phyloP scores from a whole-genome alignment of 2,888 invertebrate genomes.

The Lepetodrilus schrolli region DNA sequence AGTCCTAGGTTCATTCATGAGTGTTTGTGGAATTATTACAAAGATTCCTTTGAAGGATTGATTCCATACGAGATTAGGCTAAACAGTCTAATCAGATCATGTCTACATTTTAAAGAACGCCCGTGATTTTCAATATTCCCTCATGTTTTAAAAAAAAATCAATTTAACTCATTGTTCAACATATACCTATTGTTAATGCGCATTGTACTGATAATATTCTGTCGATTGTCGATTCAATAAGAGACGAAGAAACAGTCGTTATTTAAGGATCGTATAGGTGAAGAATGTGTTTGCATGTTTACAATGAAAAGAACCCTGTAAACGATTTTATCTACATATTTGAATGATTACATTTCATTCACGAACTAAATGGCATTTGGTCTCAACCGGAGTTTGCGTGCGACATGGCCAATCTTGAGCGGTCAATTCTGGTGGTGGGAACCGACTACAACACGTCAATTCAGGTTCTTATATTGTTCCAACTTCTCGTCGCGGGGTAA shows the following conservation, averaged over 20 bases:
- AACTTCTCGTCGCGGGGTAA: background rate
- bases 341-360: constrained; percentile 13
- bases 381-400: background rate
- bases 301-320: background rate
- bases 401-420: background rate
- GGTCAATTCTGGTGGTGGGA: background rate
- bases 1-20: too few species aligned
- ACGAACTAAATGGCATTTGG: background rate
- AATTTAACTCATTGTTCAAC: too few species aligned
- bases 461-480: too few species aligned
- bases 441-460: too few species aligned
- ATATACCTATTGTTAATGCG: background rate
- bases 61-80: too few species aligned
- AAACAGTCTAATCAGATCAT: too few species aligned
- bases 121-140: too few species aligned
- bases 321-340: background rate
- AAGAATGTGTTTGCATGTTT: background rate
- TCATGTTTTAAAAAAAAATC: too few species aligned
- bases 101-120: too few species aligned
- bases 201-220: background rate
- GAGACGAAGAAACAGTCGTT: background rate
- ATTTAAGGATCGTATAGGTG: background rate
- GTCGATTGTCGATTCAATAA: background rate
- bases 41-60: too few species aligned
- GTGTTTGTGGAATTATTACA: too few species aligned